Conservation (phyloP, 2,888 invertebrate species). For the Chalcosyrphus nemorum region DNA sequence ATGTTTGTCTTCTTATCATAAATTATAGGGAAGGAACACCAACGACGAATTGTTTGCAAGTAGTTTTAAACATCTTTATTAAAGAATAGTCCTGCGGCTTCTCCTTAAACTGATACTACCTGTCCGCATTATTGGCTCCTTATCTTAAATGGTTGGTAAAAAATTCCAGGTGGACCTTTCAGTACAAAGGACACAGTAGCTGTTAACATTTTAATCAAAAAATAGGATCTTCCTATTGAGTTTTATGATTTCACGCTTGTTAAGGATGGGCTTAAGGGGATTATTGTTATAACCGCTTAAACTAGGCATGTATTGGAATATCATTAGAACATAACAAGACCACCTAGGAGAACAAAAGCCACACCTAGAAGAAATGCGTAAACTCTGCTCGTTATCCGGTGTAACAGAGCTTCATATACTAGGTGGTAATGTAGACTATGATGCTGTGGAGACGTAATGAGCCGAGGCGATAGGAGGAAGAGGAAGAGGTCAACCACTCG, state of each 20-base stretch:
- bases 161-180: constrained; percentile 46
- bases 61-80: neutral
- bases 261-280: neutral
- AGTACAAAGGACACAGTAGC: constrained; percentile 31
- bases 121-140: constrained; percentile 19
- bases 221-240: constrained; percentile 34
- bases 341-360: too few species aligned
- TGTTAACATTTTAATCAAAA: constrained; percentile 35
- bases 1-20: neutral
- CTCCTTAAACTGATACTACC: constrained; percentile 26
- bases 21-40: neutral
- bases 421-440: too few species aligned
- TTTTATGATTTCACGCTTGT: constrained; percentile 57
- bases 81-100: neutral
- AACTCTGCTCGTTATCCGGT: too few species aligned
- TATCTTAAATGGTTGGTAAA: constrained; percentile 62
- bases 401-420: too few species aligned
- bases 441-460: too few species aligned
- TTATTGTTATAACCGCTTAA: too few species aligned
- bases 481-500: too few species aligned
- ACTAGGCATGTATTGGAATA: too few species aligned
- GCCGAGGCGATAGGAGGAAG: too few species aligned
- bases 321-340: too few species aligned
- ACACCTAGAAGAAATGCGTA: too few species aligned
- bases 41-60: neutral